Base-by-base conservation (phyloP, 2,888 invertebrate genomes). In the Phengaris arion region DNA sequence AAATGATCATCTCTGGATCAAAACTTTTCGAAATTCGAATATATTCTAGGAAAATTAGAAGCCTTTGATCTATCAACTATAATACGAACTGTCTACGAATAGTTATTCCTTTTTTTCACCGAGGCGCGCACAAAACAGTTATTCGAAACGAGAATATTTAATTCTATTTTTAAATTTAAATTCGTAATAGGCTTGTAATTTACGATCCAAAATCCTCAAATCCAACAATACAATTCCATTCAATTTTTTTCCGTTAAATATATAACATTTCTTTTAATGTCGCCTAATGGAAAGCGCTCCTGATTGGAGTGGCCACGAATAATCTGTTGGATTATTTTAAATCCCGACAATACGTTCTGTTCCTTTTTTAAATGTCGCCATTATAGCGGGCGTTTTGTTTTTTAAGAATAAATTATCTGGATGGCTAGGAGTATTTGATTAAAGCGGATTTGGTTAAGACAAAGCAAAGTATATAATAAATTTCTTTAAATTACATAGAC, bases 231-330 rank as follows among this genome's bases (percentile, higher is more conserved):
- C 54, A 54, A 6, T 72, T 35, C 72, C 72, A 52, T 72, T 54
- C 52, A 48, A 73, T 77, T 76, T 74, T 74, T 77, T 76, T 76
- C 57, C 72, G 59, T 75, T 74, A 76, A 73, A 70, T 75, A 55
- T 75, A 77, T 72, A 54, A 72, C 54, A 73, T 77, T 68, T 52
- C 74, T 75, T 70, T 75, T 76, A 78, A 79, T 77, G 77, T 77
- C 75, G 76, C 75, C 76, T 77, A 81, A 81, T 81, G 77, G 79
- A 78, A 78, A 78, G 77, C 78, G 74, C 76, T 77, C 78, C 78
- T 81, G 81, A 82, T 82, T 82, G 81, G 81, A 81, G 81, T 82
- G 81, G 80, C 76, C 79, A 77, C 78, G 76, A 75, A 76, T 80
- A 81, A 81, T 79, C 80, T 77, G n/a, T 59, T 64, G 76, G 81